Percentiles rank a stretch among this genome's conserved stretches.
phyloP scores from a whole-genome alignment of 2,888 invertebrate species.

The Amphipoea oculea region DNA sequence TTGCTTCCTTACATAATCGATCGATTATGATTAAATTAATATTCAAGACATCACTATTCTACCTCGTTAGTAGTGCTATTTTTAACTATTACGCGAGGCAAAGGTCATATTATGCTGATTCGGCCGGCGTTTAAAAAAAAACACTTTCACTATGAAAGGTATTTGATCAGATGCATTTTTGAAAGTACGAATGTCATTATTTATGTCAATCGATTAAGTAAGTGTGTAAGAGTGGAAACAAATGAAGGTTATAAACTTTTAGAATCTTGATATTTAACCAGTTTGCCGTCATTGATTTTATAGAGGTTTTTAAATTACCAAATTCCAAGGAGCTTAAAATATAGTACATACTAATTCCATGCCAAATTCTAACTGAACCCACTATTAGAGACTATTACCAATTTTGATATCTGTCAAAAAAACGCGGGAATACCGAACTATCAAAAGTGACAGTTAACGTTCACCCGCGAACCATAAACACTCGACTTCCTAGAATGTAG shows the following conservation, averaged over 20 bases:
- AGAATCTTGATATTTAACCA: neutral
- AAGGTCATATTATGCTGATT: constrained; percentile 48
- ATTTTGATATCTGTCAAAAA: constrained; percentile 33
- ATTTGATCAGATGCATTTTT: constrained; percentile 43
- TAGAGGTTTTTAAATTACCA: neutral
- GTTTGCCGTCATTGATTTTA: too few relatives aligned
- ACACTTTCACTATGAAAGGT: constrained; percentile 46
- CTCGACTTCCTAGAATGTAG: constrained; percentile 44
- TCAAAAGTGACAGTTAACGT: constrained; percentile 28
- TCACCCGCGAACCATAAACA: constrained; percentile 42
- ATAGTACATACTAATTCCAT: neutral
- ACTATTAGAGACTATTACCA: neutral
- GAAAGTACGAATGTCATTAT: constrained; percentile 45
- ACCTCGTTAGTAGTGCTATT: constrained; percentile 37
- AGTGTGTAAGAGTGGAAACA: neutral
- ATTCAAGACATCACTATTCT: constrained; percentile 38
- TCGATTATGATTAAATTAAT: constrained; percentile 20
- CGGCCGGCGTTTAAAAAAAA: constrained; percentile 32
- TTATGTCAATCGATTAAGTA: constrained; percentile 22
- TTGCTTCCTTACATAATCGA: constrained; percentile 31
- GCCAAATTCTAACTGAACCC: neutral
- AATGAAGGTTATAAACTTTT: neutral
- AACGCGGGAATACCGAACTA: constrained; percentile 34
- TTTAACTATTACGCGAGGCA: constrained; percentile 32
- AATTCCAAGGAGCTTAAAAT: neutral